Base-by-base conservation (phyloP, 2,113 vertebrate species). In the Carollia perspicillata region DNA sequence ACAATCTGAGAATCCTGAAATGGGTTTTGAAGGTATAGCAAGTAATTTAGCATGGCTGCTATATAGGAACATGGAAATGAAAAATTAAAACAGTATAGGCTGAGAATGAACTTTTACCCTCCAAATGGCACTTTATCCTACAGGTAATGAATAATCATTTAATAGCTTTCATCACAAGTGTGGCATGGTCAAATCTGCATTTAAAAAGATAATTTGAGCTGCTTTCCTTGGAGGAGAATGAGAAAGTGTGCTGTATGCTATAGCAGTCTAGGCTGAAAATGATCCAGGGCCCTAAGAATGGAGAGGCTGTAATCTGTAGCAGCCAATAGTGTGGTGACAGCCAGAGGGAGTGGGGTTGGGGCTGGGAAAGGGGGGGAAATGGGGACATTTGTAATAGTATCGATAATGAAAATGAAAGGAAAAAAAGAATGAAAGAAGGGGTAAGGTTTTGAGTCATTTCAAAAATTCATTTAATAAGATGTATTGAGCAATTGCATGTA, bases 121-220 rank as follows among this genome's bases (percentile, higher is more conserved):
- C 37, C 18, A 83, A 81, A 55, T 78, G 20, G 22, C 35, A 47
- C 22, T 84, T 89, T 17, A 58, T 80, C 23, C 84, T 87, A 86
- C 0, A 84, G 17, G 23, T 87, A 90, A 85, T 49, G 20, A 94
- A 49, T 3, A 80, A 63, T 71, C 5, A 42, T n/a, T 37, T 23
- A 68, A 58, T 30, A 37, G 16, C 40, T 96, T 94, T 84, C 74
- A 49, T 87, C 26, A 71, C 66, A 42, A 11, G 0, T n/a, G 9
- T 47, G 55, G 23, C 44, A 75, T 94, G 74, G 77, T 86, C 42
- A 93, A 79, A 93, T 92, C 91, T 92, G 13, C 26, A 92, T 35
- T 86, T 85, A 47, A 22, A 11, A 95, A 83, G 84, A 26, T 69
- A 86, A 63, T 79, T 63, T 20, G 28, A 53, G 20, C 14, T 84